A percentile compares a stretch with the other conserved stretches of the same genome.
These are phyloP conservation scores for Channa maculata DNA, from an alignment of 2,113 vertebrate genomes.

Conservation along the genomic window DNA sequence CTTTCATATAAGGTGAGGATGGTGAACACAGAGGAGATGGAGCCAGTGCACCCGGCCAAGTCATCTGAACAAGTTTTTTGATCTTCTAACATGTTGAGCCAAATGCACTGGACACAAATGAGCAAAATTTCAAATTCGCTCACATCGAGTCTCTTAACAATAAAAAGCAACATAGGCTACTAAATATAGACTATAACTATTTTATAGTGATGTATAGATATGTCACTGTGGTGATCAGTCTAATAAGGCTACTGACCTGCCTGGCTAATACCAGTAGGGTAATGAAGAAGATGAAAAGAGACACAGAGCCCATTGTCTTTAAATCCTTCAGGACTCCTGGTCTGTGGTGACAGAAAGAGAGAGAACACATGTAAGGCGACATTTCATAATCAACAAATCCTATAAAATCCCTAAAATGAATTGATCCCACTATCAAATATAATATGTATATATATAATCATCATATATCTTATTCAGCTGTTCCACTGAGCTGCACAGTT, in stretches of 20 bases:
- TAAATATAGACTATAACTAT: neutral
- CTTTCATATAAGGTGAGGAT: constrained; percentile 12
- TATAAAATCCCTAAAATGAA: neutral
- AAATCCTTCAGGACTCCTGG: constrained; percentile 96
- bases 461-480: neutral
- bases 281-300: constrained; percentile 96
- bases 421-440: neutral
- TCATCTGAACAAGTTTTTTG: neutral
- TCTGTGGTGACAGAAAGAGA: constrained; percentile 72
- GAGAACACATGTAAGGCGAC: neutral
- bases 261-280: constrained; percentile 94
- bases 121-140: neutral
- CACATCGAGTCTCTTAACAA: neutral
- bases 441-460: neutral
- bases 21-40: constrained; percentile 26
- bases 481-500: neutral
- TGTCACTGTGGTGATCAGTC: neutral
- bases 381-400: neutral
- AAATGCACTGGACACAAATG: constrained; percentile 9
- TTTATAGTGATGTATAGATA: neutral
- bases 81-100: neutral
- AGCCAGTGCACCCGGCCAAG: constrained; percentile 6
- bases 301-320: constrained; percentile 97
- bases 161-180: neutral
- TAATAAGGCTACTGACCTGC: constrained; percentile 87